Conservation (phyloP, 2,113 vertebrate genomes). For the Muntiacus reevesi region DNA sequence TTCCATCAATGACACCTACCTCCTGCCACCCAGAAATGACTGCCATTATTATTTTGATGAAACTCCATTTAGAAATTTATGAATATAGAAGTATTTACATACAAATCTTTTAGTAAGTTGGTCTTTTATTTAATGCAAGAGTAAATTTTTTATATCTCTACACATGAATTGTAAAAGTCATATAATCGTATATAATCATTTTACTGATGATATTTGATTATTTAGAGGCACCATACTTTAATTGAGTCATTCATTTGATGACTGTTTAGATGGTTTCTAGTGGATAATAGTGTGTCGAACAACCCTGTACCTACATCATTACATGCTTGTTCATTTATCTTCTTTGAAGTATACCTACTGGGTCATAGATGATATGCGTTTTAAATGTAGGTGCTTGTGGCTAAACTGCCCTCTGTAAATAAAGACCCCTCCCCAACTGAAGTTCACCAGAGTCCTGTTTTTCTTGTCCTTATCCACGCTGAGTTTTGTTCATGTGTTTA, state of each 20-base stretch:
- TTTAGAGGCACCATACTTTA: background rate
- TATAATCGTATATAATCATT: background rate
- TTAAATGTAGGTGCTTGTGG: background rate
- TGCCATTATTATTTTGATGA: background rate
- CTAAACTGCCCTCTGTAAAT: background rate
- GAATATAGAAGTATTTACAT: background rate
- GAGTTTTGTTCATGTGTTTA: background rate
- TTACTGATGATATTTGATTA: background rate
- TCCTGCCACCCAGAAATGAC: background rate
- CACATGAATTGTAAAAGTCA: background rate
- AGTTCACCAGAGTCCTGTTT: background rate
- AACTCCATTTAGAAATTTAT: background rate
- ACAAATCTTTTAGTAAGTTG: background rate
- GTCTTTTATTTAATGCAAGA: background rate
- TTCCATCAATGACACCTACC: background rate
- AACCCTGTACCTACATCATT: background rate
- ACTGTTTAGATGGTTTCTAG: background rate
- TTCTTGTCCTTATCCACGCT: background rate
- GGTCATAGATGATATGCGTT: background rate
- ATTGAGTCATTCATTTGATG: background rate
- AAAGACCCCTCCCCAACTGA: background rate
- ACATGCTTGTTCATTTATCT: background rate
- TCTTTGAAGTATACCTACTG: background rate
- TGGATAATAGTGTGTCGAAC: background rate
- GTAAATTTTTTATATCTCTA: background rate